A percentile compares a stretch with the other conserved stretches of the same genome.
Evolutionary conservation across 2,888 invertebrate species (phyloP).

Genomic region (Drosophila nr. fundita): DNA sequence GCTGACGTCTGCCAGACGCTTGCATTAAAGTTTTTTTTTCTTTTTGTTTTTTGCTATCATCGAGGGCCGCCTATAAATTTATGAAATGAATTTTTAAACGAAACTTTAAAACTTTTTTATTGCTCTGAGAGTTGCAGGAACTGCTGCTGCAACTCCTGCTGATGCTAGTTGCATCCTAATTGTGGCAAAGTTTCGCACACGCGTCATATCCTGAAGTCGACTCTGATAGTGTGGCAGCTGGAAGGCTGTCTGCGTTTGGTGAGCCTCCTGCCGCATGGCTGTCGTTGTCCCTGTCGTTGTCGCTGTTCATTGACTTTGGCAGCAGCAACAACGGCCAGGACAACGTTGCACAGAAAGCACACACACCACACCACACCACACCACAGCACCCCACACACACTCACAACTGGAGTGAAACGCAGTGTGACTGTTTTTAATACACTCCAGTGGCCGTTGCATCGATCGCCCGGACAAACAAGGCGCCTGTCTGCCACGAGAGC

Average conservation of each 20-base stretch:
- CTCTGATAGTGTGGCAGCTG: conserved; percentile 37
- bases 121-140: conserved; percentile 59
- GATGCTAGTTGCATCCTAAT: conserved; percentile 63
- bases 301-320: conserved; percentile 78
- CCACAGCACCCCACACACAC: conserved; percentile 12
- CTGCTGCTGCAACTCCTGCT: conserved; percentile 4
- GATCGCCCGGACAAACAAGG: conserved; percentile 76
- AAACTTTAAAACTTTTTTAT: conserved; percentile 77
- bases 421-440: conserved; percentile 79
- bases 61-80: conserved; percentile 57
- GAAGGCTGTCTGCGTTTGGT: conserved; percentile 47
- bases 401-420: conserved; percentile 30
- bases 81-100: conserved; percentile 76
- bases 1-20: conserved; percentile 37
- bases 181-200: conserved; percentile 75
- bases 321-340: conserved; percentile 57
- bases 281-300: conserved; percentile 58
- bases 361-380: conserved; percentile 23
- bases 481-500: conserved; percentile 53
- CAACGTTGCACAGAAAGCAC: conserved; percentile 46
- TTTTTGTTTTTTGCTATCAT: not conserved
- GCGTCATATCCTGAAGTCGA: conserved; percentile 66
- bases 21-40: conserved; percentile 53
- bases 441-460: conserved; percentile 72
- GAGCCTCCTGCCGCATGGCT: conserved; percentile 51